phyloP scores from a whole-genome alignment of 2,888 invertebrate genomes.

The Epinotia brunnichana region DNA sequence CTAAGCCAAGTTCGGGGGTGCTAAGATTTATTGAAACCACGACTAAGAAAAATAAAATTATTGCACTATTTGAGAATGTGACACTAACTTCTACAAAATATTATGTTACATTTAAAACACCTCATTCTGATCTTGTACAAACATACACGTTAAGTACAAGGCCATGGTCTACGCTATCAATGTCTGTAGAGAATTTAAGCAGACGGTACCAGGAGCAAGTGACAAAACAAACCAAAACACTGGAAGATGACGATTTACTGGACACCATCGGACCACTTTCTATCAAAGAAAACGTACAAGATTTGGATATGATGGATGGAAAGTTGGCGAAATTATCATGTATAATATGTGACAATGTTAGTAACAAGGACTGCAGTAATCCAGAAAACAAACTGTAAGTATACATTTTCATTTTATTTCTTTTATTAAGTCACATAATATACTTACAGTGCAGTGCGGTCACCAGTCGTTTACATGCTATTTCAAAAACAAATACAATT shows the following conservation, averaged over 20 bases:
- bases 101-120: neutral
- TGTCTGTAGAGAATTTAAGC: neutral
- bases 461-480: no score
- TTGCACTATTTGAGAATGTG: slow-evolving; percentile 8
- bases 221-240: neutral
- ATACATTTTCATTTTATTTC: no score
- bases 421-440: no score
- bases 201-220: neutral
- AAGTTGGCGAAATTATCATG: slow-evolving; percentile 58
- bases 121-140: neutral
- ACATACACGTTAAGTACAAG: neutral
- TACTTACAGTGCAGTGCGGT: no score
- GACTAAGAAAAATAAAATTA: neutral
- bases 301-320: neutral
- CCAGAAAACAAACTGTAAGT: slow-evolving; percentile 69
- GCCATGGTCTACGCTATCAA: neutral
- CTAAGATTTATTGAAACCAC: neutral
- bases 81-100: neutral
- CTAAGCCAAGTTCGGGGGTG: slow-evolving; percentile 27
- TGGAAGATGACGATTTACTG: neutral
- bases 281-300: neutral
- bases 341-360: slow-evolving; percentile 66
- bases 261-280: slow-evolving; percentile 11
- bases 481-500: no score
- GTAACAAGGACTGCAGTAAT: slow-evolving; percentile 58